Percentiles rank a stretch among this genome's conserved stretches.
These are phyloP conservation scores for Palythoa caribaeorum DNA, from an alignment of 92 coral and sea anemone genomes.

Conservation along the genomic window DNA sequence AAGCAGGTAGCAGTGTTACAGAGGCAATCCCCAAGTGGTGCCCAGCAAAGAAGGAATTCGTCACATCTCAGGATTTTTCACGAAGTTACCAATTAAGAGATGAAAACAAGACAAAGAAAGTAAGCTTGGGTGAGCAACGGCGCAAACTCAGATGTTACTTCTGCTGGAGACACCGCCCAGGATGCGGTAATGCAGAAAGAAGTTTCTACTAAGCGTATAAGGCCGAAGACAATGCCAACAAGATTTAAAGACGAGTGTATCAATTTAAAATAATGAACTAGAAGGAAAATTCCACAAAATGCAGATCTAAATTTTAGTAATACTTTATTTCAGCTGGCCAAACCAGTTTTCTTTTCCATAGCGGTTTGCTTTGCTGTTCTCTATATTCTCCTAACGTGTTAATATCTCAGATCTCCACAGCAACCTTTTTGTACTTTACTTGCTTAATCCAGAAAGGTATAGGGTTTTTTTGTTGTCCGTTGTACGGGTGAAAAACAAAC, in stretches of 20 bases:
- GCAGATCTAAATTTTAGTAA: no score
- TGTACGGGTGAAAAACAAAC: no score
- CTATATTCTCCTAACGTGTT: no score
- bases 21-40: constrained; percentile 22
- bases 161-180: background rate
- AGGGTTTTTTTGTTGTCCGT: no score
- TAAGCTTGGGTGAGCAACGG: background rate
- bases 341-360: no score
- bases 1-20: background rate
- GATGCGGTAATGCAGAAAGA: background rate
- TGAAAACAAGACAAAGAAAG: background rate
- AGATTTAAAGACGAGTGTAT: background rate
- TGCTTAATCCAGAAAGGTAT: no score
- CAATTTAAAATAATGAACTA: no score
- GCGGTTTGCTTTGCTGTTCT: no score
- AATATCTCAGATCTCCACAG: no score
- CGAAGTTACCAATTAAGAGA: background rate
- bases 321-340: no score
- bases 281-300: no score
- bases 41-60: constrained; percentile 8
- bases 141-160: background rate
- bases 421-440: no score
- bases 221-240: background rate
- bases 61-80: constrained; percentile 16
- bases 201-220: background rate